Evolutionary conservation across 2,113 vertebrate genomes (phyloP), one percentile per base, ranked within the genome.

Genomic region (Colius striatus): DNA sequence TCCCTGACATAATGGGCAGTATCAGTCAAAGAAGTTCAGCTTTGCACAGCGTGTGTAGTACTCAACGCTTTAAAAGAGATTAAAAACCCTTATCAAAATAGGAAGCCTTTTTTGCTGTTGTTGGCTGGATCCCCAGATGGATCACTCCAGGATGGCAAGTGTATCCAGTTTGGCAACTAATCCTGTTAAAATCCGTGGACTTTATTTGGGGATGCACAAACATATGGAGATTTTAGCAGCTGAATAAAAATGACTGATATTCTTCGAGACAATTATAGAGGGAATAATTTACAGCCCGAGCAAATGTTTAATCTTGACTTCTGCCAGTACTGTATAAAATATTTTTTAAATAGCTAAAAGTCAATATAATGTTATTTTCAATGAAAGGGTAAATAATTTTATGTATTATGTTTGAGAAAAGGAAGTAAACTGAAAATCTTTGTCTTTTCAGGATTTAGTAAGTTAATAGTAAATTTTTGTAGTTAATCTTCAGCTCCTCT

Each of bases 51-150:
- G 23, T 23, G 5, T 25, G 50, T 17, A 30, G 43, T 81, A 50
- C 80, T n/a, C 57, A 84, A 51, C 32, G 38, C 43, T 87, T 79
- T 84, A 81, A 74, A 84, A 81, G 38, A 93, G 23, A 84, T 70
- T 72, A 30, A 6, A 89, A 93, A 81, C 22, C 60, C 26, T 84
- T 84, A 87, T 87, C 75, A 78, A 91, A 90, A 89, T 50, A 72
- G 53, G 76, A 86, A 90, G 45, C 27, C 29, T 73, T 87, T 91
- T 29, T 80, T 84, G 45, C 34, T 74, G 57, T 71, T 95, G 38
- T 88, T 94, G 90, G 90, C 88, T 92, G 73, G 62, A 34, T 96
- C 93, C 85, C 86, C 88, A 96, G 88, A 95, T 81, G 57, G 82
- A 95, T 96, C 83, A 45, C 68, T 93, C 70, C 3, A 1, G 50